These are phyloP conservation scores for Pseudorasbora parva DNA, from an alignment of 2,113 vertebrate species.

Conservation along the genomic window DNA sequence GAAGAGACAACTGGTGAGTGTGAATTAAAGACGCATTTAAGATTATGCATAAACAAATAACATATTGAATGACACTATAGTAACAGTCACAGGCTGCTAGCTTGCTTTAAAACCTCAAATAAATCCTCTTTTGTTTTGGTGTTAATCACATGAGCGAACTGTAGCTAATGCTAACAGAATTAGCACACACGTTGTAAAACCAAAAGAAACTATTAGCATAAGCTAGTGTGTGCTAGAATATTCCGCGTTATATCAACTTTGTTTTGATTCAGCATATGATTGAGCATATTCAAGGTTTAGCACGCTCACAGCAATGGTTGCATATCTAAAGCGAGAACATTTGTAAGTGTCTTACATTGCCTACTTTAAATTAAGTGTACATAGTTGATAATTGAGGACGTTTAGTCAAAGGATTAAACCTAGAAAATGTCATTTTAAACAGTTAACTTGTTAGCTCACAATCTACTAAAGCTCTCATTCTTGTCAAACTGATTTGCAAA, in stretches of 20 bases:
- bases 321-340: neutral
- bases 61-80: neutral
- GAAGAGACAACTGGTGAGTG: slow-evolving; percentile 21
- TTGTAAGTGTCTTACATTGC: neutral
- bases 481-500: neutral
- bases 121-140: neutral
- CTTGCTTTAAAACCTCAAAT: neutral
- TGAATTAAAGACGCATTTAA: neutral
- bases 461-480: neutral
- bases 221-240: slow-evolving; percentile 41
- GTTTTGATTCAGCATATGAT: neutral
- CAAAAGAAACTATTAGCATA: neutral
- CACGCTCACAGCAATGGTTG: neutral
- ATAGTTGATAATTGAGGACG: neutral
- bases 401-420: neutral
- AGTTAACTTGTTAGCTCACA: neutral
- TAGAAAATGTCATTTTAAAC: no score
- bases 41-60: neutral
- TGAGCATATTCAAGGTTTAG: neutral
- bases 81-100: neutral
- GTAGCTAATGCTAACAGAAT: slow-evolving; percentile 4
- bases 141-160: slow-evolving; percentile 13
- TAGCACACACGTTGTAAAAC: slow-evolving; percentile 1
- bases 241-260: slow-evolving; percentile 29
- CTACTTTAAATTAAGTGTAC: neutral